A percentile compares a stretch with the other conserved stretches of the same genome.
phyloP scores from a whole-genome alignment of 2,888 invertebrate species.

The Neocrepidodera transversa region DNA sequence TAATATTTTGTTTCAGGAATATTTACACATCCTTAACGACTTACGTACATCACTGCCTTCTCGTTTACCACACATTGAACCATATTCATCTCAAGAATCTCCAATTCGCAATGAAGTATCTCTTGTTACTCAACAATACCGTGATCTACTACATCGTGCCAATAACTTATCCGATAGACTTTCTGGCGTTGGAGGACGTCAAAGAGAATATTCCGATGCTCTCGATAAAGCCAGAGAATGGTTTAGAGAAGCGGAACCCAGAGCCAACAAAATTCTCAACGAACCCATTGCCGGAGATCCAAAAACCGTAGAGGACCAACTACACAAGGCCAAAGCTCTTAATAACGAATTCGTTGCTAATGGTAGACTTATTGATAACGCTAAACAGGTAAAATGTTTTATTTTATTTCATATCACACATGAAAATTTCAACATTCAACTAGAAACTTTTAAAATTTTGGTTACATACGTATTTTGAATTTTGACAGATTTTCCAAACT shows the following conservation, averaged over 20 bases:
- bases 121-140: conserved; percentile 78
- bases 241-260: conserved; percentile 80
- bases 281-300: conserved; percentile 89
- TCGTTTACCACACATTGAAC: conserved; percentile 79
- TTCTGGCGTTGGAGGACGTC: conserved; percentile 78
- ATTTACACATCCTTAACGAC: conserved; percentile 82
- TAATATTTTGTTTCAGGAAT: conserved; percentile 66
- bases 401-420: not conserved
- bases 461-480: not conserved
- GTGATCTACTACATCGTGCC: conserved; percentile 82
- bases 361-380: conserved; percentile 84
- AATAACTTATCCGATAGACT: conserved; percentile 84
- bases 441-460: too few species aligned
- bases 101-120: conserved; percentile 81
- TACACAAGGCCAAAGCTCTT: conserved; percentile 81
- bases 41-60: conserved; percentile 86
- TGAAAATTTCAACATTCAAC: too few species aligned
- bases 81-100: conserved; percentile 73
- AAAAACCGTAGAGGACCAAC: conserved; percentile 84
- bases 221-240: conserved; percentile 81
- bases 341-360: conserved; percentile 89
- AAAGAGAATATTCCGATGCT: conserved; percentile 81
- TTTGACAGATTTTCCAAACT: too few species aligned
- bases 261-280: conserved; percentile 76
- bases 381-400: conserved; percentile 69